Evolutionary conservation across 92 coral and sea anemone genomes (phyloP).

Genomic region (Heliopora coerulea): DNA sequence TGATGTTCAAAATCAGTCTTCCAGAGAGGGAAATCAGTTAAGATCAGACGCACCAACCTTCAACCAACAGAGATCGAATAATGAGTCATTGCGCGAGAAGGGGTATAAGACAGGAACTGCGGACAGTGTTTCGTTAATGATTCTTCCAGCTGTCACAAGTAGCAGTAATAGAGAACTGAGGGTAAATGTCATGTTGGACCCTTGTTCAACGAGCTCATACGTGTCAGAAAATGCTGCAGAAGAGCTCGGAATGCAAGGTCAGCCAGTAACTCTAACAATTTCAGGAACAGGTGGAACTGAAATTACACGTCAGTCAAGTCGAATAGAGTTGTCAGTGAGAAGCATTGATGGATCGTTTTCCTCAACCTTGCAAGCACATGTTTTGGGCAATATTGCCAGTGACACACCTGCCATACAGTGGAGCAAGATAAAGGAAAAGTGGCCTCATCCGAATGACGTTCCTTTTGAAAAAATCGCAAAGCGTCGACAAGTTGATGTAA

Average conservation of each 20-base stretch:
- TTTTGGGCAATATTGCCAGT: constrained; percentile 50
- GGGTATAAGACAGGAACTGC: constrained; percentile 12
- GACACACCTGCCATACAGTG: constrained; percentile 52
- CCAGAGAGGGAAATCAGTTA: background rate
- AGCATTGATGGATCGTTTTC: constrained; percentile 40
- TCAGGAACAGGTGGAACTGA: constrained; percentile 37
- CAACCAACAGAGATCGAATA: too few relatives aligned
- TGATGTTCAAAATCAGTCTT: background rate
- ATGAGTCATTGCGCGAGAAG: background rate
- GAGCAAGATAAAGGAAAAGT: constrained; percentile 48
- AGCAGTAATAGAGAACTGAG: constrained; percentile 37
- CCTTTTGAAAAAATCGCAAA: too few relatives aligned
- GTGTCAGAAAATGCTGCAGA: constrained; percentile 45
- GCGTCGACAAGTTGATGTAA: too few relatives aligned
- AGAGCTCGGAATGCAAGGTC: constrained; percentile 42
- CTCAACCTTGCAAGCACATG: constrained; percentile 36
- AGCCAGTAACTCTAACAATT: constrained; percentile 34
- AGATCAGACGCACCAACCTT: background rate
- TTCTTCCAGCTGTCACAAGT: constrained; percentile 33
- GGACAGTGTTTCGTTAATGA: background rate
- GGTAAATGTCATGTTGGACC: constrained; percentile 59
- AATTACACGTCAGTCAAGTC: constrained; percentile 6
- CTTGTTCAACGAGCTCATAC: constrained; percentile 55
- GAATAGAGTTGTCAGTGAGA: constrained; percentile 29
- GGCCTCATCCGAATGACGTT: constrained; percentile 57